Base-by-base conservation (phyloP, 1,140 invertebrate species). In the Drosophila hydei region DNA sequence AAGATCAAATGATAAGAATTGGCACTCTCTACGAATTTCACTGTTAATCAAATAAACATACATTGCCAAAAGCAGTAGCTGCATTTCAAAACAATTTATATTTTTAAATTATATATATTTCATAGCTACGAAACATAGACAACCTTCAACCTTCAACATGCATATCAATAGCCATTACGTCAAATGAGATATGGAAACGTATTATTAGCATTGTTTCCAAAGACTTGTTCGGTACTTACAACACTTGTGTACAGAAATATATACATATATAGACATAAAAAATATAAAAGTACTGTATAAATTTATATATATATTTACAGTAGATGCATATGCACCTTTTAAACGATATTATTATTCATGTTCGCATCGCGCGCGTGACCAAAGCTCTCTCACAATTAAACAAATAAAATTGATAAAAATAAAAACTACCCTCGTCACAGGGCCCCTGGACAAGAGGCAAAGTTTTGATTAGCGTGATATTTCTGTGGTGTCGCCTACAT, bases 361-460 rank as follows among this genome's bases (percentile, higher is more conserved):
- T 65, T 84, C 27, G 27, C 60, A 58, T 60, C 56, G 62, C 79
- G 75, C 72, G 76, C 79, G 76, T 84, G 79, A 84, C 72, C 40
- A 69, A 65, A 72, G 42, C 55, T 60, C 63, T 55, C 63, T 50
- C 40, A 42, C 42, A 68, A 59, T 67, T 58, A 54, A 65, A 59
- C 16, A 18, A 23, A 60, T 43, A 9, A 19, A 33, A 45, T n/a
- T 58, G 42, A 71, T 67, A 85, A 72, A 67, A 55, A 21, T 19
- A 72, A 65, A 50, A 50, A 56, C 14, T 59, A 58, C 14, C 16
- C 27, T 19, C n/a, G 55, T 5, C n/a, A 63, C 38, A 48, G 47
- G 61, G 42, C 23, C 23, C 30, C 36, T 36, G 23, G 47, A n/a
- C n/a, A 25, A 45, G 19, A 23, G 27, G 33, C 52, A 51, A 47